Conservation (phyloP, 2,888 invertebrate genomes). For the Julus scandinavius region DNA sequence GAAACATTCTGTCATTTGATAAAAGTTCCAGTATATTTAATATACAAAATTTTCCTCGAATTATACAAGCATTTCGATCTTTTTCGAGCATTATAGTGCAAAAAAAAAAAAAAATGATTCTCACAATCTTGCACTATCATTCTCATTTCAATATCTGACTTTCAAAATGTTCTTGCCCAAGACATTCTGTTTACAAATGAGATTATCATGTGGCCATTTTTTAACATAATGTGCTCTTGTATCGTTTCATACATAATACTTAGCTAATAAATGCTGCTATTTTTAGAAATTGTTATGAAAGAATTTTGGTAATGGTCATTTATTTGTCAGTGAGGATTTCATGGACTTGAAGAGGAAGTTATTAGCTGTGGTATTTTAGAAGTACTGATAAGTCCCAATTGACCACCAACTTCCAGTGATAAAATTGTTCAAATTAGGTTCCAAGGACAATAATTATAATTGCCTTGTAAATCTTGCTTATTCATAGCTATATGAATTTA, state of each 20-base stretch:
- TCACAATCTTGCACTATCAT: too few relatives aligned
- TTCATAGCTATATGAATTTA: not conserved
- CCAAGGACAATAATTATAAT: not conserved
- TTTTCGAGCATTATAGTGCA: too few relatives aligned
- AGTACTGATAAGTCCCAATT: not conserved
- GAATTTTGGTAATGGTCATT: not conserved
- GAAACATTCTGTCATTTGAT: too few relatives aligned
- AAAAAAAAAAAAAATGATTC: too few relatives aligned
- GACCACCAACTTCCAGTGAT: not conserved
- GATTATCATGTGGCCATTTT: conserved; percentile 1
- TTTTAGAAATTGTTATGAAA: not conserved
- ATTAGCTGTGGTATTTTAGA: not conserved
- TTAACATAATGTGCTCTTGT: not conserved
- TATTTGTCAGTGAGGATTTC: not conserved
- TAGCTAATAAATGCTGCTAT: not conserved
- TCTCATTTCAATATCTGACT: too few relatives aligned
- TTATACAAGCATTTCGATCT: too few relatives aligned
- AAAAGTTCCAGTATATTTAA: too few relatives aligned
- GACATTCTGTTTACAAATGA: not conserved
- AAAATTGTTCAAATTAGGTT: not conserved
- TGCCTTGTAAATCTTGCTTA: not conserved
- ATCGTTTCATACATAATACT: not conserved
- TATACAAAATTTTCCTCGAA: too few relatives aligned
- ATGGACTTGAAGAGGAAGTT: not conserved
- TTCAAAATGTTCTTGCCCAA: not conserved